These are phyloP conservation scores for Stylophora pistillata DNA, from an alignment of 64 coral and sea anemone genomes.

Conservation along the genomic window DNA sequence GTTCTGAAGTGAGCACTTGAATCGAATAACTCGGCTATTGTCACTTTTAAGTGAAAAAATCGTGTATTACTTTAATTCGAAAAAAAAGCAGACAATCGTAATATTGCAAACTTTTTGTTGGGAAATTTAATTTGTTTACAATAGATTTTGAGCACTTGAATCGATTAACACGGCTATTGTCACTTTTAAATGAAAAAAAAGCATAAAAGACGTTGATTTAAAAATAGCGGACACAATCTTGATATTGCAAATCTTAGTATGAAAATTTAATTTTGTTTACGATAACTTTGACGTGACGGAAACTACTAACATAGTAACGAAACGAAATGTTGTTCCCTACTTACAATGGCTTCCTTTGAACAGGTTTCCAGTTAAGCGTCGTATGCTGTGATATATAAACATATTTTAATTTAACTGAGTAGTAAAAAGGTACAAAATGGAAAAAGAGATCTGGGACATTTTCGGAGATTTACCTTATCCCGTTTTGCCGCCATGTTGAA, in stretches of 20 bases:
- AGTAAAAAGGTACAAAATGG: not conserved
- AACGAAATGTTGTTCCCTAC: not conserved
- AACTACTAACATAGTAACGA: not conserved
- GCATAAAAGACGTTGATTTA: not conserved
- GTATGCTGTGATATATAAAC: conserved; percentile 52
- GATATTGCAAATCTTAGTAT: no score
- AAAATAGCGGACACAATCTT: no score
- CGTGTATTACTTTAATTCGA: no score
- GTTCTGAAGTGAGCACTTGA: conserved; percentile 92
- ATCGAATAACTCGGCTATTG: conserved; percentile 89
- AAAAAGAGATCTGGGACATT: not conserved
- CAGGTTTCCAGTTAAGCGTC: conserved; percentile 78
- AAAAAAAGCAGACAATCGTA: no score
- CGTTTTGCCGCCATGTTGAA: conserved; percentile 35
- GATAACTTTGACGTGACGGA: not conserved
- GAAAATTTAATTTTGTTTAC: not conserved
- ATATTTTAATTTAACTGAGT: not conserved
- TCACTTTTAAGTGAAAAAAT: conserved; percentile 68
- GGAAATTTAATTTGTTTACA: no score
- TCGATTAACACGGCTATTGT: conserved; percentile 25
- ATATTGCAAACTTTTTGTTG: no score
- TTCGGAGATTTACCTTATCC: not conserved
- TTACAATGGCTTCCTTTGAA: conserved; percentile 88
- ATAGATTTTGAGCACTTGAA: conserved; percentile 91
- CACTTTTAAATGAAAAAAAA: not conserved